These are phyloP conservation scores for Lampropteryx suffumata DNA, from an alignment of 2,888 invertebrate genomes.

Conservation along the genomic window DNA sequence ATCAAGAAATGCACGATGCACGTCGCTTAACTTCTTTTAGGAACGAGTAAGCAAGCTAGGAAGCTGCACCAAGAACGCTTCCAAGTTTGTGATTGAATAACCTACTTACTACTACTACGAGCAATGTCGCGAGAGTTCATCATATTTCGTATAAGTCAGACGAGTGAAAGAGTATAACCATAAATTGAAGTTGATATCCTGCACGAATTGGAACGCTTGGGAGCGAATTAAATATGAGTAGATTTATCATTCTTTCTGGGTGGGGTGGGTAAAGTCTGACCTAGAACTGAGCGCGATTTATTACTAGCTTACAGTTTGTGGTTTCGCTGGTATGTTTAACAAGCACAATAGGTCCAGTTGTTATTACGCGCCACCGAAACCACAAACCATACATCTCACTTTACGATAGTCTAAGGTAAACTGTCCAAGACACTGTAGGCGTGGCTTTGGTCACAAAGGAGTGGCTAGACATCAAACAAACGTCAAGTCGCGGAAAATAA, in stretches of 20 bases:
- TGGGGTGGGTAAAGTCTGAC: too few species aligned
- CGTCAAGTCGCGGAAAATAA: conserved; percentile 19
- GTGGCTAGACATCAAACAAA: conserved; percentile 27
- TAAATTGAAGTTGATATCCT: conserved; percentile 10
- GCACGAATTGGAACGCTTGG: conserved; percentile 20
- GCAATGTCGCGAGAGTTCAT: not conserved
- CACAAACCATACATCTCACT: too few species aligned
- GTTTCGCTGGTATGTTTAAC: too few species aligned
- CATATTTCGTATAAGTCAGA: not conserved
- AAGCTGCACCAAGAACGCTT: too few species aligned
- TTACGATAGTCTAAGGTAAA: not conserved
- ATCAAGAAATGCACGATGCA: too few species aligned
- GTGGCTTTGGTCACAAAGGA: conserved; percentile 23
- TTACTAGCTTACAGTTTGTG: too few species aligned
- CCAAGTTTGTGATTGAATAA: too few species aligned
- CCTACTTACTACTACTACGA: not conserved
- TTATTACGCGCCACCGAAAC: too few species aligned
- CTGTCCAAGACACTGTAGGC: conserved; percentile 10
- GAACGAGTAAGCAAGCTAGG: too few species aligned
- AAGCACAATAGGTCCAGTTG: too few species aligned
- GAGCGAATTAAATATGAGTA: conserved; percentile 13
- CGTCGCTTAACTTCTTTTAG: too few species aligned
- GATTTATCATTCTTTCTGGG: conserved; percentile 3
- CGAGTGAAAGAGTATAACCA: conserved; percentile 6
- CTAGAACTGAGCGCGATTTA: too few species aligned